Percentiles rank a stretch among this genome's conserved stretches.
These are phyloP conservation scores for Melinaea menophilus DNA, from an alignment of 2,888 invertebrate genomes.

Conservation along the genomic window DNA sequence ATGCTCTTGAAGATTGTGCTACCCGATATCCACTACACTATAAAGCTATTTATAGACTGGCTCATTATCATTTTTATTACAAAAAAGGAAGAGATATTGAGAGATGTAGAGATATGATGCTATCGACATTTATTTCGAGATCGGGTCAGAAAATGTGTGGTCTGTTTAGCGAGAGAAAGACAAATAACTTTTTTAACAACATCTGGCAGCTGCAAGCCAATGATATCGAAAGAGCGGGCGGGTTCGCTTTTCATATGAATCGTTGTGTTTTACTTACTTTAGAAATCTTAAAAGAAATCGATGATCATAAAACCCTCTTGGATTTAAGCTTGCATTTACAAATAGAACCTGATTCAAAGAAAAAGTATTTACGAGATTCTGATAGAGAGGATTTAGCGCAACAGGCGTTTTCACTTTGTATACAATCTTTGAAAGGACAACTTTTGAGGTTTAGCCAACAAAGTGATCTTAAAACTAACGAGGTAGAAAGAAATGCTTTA, in stretches of 20 bases:
- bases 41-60: conserved; percentile 92
- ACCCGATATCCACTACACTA: conserved; percentile 93
- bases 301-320: conserved; percentile 87
- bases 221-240: conserved; percentile 95
- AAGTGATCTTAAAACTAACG: conserved; percentile 65
- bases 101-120: conserved; percentile 83
- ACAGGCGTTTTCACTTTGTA: conserved; percentile 85
- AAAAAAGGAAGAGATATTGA: conserved; percentile 82
- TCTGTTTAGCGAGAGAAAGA: conserved; percentile 90
- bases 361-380: conserved; percentile 90
- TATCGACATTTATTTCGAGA: conserved; percentile 83
- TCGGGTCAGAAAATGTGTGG: conserved; percentile 85
- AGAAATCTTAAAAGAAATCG: conserved; percentile 87
- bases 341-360: conserved; percentile 90
- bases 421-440: conserved; percentile 82
- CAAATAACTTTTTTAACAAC: conserved; percentile 93
- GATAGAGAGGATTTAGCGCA: conserved; percentile 89
- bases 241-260: conserved; percentile 94
- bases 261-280: conserved; percentile 89
- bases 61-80: conserved; percentile 88
- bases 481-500: conserved; percentile 68
- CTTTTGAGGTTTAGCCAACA: conserved; percentile 75
- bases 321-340: conserved; percentile 88
- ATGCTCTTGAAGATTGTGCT: conserved; percentile 90
- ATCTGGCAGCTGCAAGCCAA: conserved; percentile 94